Evolutionary conservation across 2,797 vertebrate species (phyloP).

Genomic region (Coreius guichenoti): DNA sequence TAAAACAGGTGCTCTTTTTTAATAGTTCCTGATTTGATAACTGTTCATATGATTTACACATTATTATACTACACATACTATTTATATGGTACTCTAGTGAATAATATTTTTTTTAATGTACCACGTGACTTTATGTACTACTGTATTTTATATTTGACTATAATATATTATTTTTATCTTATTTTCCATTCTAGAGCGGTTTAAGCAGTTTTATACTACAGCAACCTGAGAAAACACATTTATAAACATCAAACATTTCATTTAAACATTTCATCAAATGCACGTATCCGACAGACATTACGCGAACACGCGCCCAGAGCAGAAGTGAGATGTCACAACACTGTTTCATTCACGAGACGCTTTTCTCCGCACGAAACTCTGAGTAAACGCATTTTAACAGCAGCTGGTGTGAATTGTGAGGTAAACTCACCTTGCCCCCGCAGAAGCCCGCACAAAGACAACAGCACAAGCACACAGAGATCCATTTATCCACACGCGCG

Average conservation of each 20-base stretch:
- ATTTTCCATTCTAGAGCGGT: background rate
- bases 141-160: background rate
- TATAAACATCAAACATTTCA: no score
- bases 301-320: background rate
- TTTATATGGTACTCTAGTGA: background rate
- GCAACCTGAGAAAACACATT: background rate
- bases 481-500: slow-evolving; percentile 67
- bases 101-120: background rate
- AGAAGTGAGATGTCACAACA: background rate
- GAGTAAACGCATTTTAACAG: background rate
- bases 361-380: background rate
- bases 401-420: background rate
- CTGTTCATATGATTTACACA: no score
- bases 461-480: slow-evolving; percentile 67
- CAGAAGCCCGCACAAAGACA: slow-evolving; percentile 71
- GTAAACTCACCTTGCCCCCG: slow-evolving; percentile 76
- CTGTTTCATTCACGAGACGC: background rate
- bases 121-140: background rate
- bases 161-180: background rate
- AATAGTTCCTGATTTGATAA: no score
- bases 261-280: background rate
- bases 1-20: background rate
- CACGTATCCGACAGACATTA: background rate
- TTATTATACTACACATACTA: background rate
- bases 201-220: background rate